Evolutionary conservation across 2,797 vertebrate species (phyloP).

Genomic region (Simalia tracyae): DNA sequence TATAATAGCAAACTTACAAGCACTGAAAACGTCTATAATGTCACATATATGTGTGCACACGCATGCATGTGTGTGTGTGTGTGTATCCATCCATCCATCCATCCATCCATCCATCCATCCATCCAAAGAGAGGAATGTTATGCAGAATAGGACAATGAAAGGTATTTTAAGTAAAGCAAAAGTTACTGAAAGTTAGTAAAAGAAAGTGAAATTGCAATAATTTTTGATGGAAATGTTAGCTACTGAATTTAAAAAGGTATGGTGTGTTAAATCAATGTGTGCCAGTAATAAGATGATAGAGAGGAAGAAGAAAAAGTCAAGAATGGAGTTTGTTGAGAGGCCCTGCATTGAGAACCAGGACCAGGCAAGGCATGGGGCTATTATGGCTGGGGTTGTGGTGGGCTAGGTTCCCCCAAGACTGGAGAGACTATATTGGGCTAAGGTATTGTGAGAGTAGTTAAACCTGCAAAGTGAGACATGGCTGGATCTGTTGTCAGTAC

Average conservation of each 20-base stretch:
- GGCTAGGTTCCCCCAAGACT: neutral
- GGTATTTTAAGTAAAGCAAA: neutral
- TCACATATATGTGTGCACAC: fast-evolving
- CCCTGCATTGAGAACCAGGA: neutral
- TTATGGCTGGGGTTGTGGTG: neutral
- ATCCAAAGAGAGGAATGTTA: neutral
- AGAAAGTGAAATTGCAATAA: neutral
- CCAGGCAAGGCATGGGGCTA: neutral
- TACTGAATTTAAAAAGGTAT: neutral
- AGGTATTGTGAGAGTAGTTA: neutral
- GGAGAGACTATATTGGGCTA: neutral
- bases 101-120: neutral
- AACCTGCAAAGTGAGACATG: neutral
- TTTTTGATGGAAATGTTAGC: neutral
- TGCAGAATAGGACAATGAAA: neutral
- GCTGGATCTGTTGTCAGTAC: neutral
- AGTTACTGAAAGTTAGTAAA: neutral
- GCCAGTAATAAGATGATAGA: neutral
- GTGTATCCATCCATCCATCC: no score
- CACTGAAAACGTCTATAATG: neutral
- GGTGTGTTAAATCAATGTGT: neutral
- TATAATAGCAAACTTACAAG: neutral
- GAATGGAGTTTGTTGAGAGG: neutral
- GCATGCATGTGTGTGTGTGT: neutral
- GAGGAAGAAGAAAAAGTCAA: neutral